A percentile compares a stretch with the other conserved stretches of the same genome.
These are phyloP conservation scores for Dromiciops gliroides DNA, from an alignment of 2,113 vertebrate species.

Conservation along the genomic window DNA sequence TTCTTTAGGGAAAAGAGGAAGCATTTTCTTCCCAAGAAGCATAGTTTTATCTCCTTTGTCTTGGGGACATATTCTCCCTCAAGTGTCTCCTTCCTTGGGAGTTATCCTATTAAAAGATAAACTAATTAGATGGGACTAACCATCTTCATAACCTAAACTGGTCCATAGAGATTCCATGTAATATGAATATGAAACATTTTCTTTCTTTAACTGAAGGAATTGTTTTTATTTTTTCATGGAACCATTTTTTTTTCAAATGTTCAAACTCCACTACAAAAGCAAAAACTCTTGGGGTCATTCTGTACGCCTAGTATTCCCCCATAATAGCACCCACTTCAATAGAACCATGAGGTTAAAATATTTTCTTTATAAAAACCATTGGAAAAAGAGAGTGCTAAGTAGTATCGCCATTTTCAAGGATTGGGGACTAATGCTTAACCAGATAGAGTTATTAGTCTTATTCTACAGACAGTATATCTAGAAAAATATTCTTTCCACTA, in stretches of 20 bases:
- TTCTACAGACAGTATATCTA: background rate
- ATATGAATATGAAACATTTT: background rate
- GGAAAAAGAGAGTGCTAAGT: background rate
- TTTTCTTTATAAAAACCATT: background rate
- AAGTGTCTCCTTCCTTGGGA: background rate
- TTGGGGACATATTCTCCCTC: background rate
- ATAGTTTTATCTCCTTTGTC: background rate
- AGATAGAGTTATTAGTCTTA: background rate
- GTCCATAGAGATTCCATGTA: background rate
- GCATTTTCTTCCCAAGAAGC: background rate
- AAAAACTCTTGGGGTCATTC: background rate
- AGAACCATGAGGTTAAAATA: background rate
- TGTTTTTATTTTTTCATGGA: background rate
- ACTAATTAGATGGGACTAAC: background rate
- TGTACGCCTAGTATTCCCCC: background rate
- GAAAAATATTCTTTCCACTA: background rate
- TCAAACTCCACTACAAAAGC: background rate
- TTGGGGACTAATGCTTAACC: background rate
- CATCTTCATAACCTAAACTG: background rate
- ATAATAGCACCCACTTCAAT: background rate
- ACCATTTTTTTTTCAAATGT: background rate
- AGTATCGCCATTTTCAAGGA: background rate
- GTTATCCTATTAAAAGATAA: background rate
- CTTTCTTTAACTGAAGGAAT: background rate
- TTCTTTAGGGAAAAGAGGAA: background rate